A percentile compares a stretch with the other conserved stretches of the same genome.
Evolutionary conservation across 1,140 invertebrate species (phyloP).

Genomic region (Nixonia krombeini): DNA sequence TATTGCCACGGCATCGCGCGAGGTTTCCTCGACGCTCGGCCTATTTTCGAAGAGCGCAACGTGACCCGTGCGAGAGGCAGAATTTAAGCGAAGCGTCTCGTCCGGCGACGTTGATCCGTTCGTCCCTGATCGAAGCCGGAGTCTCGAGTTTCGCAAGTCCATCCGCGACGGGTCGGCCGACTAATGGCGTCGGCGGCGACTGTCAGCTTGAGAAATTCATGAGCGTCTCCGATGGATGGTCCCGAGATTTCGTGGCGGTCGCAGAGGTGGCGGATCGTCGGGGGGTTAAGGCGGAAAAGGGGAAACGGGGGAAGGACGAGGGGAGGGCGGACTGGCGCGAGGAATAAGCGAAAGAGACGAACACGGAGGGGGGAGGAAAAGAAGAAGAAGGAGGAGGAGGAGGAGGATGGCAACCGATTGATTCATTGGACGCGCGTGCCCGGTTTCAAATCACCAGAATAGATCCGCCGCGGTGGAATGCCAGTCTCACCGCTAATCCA

Average conservation of each 20-base stretch:
- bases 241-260: constrained; percentile 24
- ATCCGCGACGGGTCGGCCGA: constrained; percentile 24
- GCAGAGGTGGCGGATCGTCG: constrained; percentile 8
- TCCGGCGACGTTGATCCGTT: constrained; percentile 35
- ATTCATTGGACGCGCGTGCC: constrained; percentile 67
- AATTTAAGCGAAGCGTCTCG: constrained; percentile 17
- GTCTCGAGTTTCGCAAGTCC: constrained; percentile 39
- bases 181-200: constrained; percentile 30
- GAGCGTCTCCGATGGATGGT: constrained; percentile 33
- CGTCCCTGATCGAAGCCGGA: constrained; percentile 25
- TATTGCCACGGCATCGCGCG: too few species aligned
- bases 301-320: constrained; percentile 7
- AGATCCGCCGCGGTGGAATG: constrained; percentile 57
- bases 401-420: constrained; percentile 52
- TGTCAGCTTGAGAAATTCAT: constrained; percentile 37
- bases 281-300: constrained; percentile 1
- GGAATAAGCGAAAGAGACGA: constrained; percentile 17
- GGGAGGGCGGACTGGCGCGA: constrained; percentile 12
- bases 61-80: constrained; percentile 3
- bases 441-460: constrained; percentile 66
- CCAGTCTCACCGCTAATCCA: constrained; percentile 57
- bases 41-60: neutral
- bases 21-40: constrained; percentile 19
- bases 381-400: constrained; percentile 6
- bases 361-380: constrained; percentile 8